Evolutionary conservation across 2,797 vertebrate species (phyloP), one percentile per base, ranked within the genome.

Genomic region (Danio aesculapii): DNA sequence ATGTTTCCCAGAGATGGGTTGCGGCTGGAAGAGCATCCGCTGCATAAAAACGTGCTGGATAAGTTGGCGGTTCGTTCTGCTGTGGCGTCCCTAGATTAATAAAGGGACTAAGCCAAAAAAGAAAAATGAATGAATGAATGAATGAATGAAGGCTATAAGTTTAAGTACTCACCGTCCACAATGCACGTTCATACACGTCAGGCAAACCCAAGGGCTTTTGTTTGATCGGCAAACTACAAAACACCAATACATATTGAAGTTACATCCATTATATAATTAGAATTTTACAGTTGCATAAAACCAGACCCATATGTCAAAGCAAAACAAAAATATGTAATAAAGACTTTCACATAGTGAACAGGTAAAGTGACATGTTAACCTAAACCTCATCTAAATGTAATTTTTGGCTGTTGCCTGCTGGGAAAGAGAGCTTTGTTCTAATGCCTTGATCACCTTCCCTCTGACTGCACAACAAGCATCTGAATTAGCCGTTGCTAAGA

Each of bases 191-290:
- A 97, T 93, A 90, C 98, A 99, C 17, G 96, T 97, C 81, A 99
- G 95, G 91, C 98, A 99, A 85, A 99, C 96, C 98, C 98, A 99
- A 0, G 98, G 97, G 83, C 97, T 99, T 94, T 99, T 99, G 93
- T 98, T 99, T 82, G 98, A 99, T 81, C 97, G 95, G 93, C 98
- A 99, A 90, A 97, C 98, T 99, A 85, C 10, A 17, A 71, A 84
- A 68, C 30, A 41, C 8, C 0, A 63, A 84, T 6, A 39, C 9
- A 83, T 12, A 64, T 6, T 30, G 30, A 17, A 8, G 49, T 47
- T 50, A 9, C 16, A 43, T 39, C 9, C 7, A 30, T 0, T n/a
- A 44, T 14, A 39, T 11, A 16, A 3, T 64, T 49, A 47, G 8
- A 6, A 39, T 16, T 55, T 19, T 43, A 13, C 57, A n/a, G 44